Conservation (phyloP, 2,888 invertebrate genomes). For the Machimus atricapillus region DNA sequence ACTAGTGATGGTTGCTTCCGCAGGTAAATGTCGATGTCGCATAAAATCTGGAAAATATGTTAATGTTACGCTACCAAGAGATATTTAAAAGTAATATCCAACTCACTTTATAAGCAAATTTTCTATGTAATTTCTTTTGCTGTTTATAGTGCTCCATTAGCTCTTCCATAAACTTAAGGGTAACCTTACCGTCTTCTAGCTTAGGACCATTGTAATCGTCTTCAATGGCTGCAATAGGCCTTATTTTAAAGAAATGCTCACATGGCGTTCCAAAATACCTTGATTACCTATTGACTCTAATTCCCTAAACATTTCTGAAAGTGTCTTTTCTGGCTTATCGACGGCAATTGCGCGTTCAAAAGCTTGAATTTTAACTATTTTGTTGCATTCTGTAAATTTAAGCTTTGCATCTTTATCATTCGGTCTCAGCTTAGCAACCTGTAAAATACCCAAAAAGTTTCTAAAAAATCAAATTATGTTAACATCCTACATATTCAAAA, state of each 20-base stretch:
- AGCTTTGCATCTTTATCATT: constrained; percentile 92
- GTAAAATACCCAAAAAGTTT: constrained; percentile 41
- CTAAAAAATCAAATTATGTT: background rate
- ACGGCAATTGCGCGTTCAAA: constrained; percentile 97
- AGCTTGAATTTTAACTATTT: constrained; percentile 92
- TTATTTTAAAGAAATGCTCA: constrained; percentile 46
- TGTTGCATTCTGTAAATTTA: constrained; percentile 93
- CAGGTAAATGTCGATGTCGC: constrained; percentile 87
- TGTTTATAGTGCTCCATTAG: constrained; percentile 89
- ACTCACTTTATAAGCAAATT: constrained; percentile 92
- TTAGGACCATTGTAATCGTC: constrained; percentile 92
- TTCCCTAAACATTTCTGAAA: constrained; percentile 84
- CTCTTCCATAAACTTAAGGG: constrained; percentile 85
- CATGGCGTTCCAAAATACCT: background rate
- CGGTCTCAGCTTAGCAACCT: constrained; percentile 91
- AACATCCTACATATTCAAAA: constrained; percentile 84
- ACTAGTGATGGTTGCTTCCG: constrained; percentile 86
- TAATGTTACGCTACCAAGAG: background rate
- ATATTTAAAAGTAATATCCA: constrained; percentile 14
- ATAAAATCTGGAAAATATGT: constrained; percentile 75
- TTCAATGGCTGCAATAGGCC: constrained; percentile 78
- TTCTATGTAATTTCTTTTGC: constrained; percentile 93
- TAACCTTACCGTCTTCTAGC: constrained; percentile 87
- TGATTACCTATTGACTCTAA: constrained; percentile 84
- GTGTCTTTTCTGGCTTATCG: constrained; percentile 84